phyloP scores from a whole-genome alignment of 2,797 vertebrate genomes.

The Glyptemys insculpta region DNA sequence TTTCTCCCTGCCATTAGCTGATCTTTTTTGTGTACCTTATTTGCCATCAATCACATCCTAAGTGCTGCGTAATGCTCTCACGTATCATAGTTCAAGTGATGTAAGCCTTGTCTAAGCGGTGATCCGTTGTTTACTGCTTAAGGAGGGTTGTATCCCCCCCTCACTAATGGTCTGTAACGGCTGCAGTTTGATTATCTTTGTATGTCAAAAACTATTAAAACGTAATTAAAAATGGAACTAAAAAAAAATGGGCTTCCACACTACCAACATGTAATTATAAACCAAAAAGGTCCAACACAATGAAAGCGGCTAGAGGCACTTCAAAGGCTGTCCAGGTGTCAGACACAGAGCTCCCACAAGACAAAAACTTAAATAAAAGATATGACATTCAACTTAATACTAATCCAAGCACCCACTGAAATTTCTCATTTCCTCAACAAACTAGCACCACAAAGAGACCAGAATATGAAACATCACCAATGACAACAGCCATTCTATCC shows the following conservation, averaged over 20 bases:
- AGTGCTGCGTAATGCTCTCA: accelerated
- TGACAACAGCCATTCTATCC: neutral
- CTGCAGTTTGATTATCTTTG: neutral
- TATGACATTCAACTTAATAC: neutral
- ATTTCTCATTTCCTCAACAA: neutral
- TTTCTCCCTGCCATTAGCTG: neutral
- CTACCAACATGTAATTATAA: neutral
- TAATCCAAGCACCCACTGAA: neutral
- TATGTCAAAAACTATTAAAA: conserved; percentile 7
- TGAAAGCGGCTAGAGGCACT: neutral
- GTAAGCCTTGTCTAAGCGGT: neutral
- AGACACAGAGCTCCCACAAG: neutral
- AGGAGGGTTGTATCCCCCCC: neutral
- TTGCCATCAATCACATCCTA: accelerated
- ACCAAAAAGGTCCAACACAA: neutral
- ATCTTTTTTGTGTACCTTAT: neutral
- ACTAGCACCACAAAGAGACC: neutral
- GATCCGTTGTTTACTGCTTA: neutral
- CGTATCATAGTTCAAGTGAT: accelerated
- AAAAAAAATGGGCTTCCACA: neutral
- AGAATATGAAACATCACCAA: accelerated
- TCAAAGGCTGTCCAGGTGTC: neutral
- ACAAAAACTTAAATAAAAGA: neutral
- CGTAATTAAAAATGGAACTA: conserved; percentile 43
- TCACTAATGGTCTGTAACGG: neutral